These are phyloP conservation scores for Mactromeris polynyma DNA, from an alignment of 2,888 invertebrate species.

Conservation along the genomic window DNA sequence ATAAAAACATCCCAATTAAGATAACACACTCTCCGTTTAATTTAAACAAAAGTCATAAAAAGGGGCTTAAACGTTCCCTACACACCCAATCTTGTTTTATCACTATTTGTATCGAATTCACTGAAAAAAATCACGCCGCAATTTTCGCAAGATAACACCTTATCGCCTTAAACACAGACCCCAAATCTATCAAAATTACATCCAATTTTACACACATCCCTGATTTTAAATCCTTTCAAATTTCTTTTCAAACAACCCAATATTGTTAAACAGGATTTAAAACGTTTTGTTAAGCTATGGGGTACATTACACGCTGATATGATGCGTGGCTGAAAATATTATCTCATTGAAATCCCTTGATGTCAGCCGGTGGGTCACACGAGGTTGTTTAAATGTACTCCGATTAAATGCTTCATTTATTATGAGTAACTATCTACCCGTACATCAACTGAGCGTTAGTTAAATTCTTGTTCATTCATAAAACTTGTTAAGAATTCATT, in stretches of 20 bases:
- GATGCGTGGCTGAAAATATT: constrained; percentile 29
- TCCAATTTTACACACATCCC: constrained; percentile 11
- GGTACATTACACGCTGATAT: constrained; percentile 28
- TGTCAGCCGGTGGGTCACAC: background rate
- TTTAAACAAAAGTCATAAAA: background rate
- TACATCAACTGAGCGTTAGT: background rate
- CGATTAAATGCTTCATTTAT: background rate
- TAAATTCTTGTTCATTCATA: constrained; percentile 8
- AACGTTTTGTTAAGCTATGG: background rate
- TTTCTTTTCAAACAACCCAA: background rate
- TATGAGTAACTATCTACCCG: constrained; percentile 14
- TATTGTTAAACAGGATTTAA: constrained; percentile 16
- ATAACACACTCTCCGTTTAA: background rate
- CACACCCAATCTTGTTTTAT: background rate
- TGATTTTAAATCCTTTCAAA: constrained; percentile 18
- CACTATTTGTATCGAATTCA: background rate
- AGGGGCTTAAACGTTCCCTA: background rate
- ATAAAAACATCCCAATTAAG: background rate
- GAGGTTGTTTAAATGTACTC: background rate
- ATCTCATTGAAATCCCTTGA: background rate
- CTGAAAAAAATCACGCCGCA: background rate
- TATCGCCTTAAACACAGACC: background rate
- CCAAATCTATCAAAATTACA: constrained; percentile 11
- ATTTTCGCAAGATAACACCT: background rate
- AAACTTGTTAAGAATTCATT: constrained; percentile 7